A percentile compares a stretch with the other conserved stretches of the same genome.
These are phyloP conservation scores for Champsocephalus gunnari DNA, from an alignment of 2,797 vertebrate genomes.

Conservation along the genomic window DNA sequence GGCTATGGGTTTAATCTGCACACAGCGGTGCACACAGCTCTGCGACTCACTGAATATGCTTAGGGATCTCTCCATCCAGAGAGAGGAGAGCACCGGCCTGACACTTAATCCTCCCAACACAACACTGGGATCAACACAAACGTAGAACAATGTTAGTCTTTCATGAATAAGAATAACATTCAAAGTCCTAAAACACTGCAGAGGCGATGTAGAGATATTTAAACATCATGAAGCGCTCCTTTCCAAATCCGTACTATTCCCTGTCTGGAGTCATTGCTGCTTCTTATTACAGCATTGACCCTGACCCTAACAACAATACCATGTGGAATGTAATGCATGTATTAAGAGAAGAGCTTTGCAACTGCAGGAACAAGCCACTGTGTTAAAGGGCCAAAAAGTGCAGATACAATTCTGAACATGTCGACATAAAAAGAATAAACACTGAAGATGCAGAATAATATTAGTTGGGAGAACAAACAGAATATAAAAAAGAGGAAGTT, in stretches of 20 bases:
- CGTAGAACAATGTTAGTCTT: slow-evolving; percentile 76
- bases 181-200: slow-evolving; percentile 69
- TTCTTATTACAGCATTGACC: slow-evolving; percentile 69
- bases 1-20: slow-evolving; percentile 78
- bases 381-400: slow-evolving; percentile 8
- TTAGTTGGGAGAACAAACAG: not conserved
- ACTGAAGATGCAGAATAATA: slow-evolving; percentile 4
- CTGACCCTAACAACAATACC: slow-evolving; percentile 56
- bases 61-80: slow-evolving; percentile 81
- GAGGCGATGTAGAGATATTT: slow-evolving; percentile 54
- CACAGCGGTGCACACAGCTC: slow-evolving; percentile 64
- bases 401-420: slow-evolving; percentile 8
- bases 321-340: slow-evolving; percentile 53
- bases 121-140: slow-evolving; percentile 81
- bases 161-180: slow-evolving; percentile 83
- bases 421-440: slow-evolving; percentile 11
- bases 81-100: slow-evolving; percentile 76
- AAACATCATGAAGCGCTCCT: slow-evolving; percentile 56
- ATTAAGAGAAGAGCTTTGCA: slow-evolving; percentile 54
- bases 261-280: slow-evolving; percentile 54
- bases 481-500: not conserved
- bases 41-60: slow-evolving; percentile 78
- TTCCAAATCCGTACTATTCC: slow-evolving; percentile 74
- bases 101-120: slow-evolving; percentile 81
- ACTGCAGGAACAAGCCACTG: slow-evolving; percentile 1